Base-by-base conservation (phyloP, 2,113 vertebrate species). In the Macaca fascicularis region DNA sequence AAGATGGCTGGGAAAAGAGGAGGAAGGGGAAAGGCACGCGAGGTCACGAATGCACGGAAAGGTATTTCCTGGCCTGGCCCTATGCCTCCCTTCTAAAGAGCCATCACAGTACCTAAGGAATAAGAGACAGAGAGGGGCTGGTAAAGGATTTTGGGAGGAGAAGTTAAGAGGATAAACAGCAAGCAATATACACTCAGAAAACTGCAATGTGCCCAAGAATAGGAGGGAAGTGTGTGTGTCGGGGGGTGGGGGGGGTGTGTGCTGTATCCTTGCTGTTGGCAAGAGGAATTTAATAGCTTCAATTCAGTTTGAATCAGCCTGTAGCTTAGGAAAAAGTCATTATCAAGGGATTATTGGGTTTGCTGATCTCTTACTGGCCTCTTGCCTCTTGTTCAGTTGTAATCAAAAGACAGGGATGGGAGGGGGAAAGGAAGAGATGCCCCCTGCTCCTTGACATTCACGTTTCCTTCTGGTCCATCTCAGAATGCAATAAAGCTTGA, bases 401-500 rank as follows among this genome's bases (percentile, higher is more conserved):
- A 74, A 93, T 75, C 59, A 85, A 79, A 96, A 89, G 92, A 82
- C 43, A 27, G 35, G 10, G 3, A 12, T 7, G 4, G 69, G 6
- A 57, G 32, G 59, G 78, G 45, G 43, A 78, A 19, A 69, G 30
- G 57, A 52, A 92, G 78, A 52, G 52, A 25, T 3, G 22, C 27
- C 32, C 8, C 61, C 17, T 10, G 48, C 25, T 48, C 84, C 83
- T 55, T 3, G 0, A 52, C 90, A 43, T 8, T 48, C 61, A 57
- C n/a, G 30, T 75, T 69, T 84, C 55, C 59, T 86, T 55, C 97
- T 43, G 69, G 30, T 59, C 84, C 75, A 30, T 69, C 67, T 97
- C 94, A 69, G 84, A 94, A 95, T 64, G 90, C 81, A 97, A 84
- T 97, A 81, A 96, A 96, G 93, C 86, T 72, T 87, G 95, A 93